Base-by-base conservation (phyloP, 2,888 invertebrate species). In the Ichneumoninae sp. region DNA sequence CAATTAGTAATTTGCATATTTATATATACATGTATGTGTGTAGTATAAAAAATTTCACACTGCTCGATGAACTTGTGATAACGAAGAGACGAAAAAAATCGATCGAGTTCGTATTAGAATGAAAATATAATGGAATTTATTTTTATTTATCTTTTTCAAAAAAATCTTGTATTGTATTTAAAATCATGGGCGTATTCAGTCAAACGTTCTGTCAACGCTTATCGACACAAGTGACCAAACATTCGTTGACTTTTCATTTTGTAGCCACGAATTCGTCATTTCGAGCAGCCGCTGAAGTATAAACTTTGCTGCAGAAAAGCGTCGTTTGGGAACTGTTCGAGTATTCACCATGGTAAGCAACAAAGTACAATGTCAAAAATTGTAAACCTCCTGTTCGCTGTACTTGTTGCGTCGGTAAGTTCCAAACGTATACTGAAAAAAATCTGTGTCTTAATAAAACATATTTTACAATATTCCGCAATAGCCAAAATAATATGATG, bases 311-410 rank as follows among this genome's bases (percentile, higher is more conserved):
- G 44, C 77, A 84, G 80, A 80, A 71, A 84, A 80, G 54, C 68
- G 40, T 2, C 6, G 65, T 19, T 33, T n/a, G 1, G 54, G 36
- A 7, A 3, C n/a, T 52, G 1, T 4, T 3, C 10, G 68, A 4
- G 36, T 70, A 44, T 10, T 52, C 54, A 30, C 26, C 16, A n/a
- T 36, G 10, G 19, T 16, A 50, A 66, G 16, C 71, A n/a, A 60
- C 33, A 0, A 26, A 26, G 26, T 26, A 77, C 36, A 13, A 84
- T 84, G 83, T 72, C 62, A 62, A 80, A 74, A 36, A 33, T 80
- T 4, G 65, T 69, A 0, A 54, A 70, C 44, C 47, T 84, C 26
- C 47, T 84, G 54, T 81, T 74, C 65, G 47, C 0, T 30, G 30
- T 30, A 4, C 30, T 30, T 5, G 30, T 30, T 2, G 30, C 30